A percentile compares a stretch with the other conserved stretches of the same genome.
Conservation (phyloP, 2,888 invertebrate genomes). For the Caenorhabditis sulstoni region DNA sequence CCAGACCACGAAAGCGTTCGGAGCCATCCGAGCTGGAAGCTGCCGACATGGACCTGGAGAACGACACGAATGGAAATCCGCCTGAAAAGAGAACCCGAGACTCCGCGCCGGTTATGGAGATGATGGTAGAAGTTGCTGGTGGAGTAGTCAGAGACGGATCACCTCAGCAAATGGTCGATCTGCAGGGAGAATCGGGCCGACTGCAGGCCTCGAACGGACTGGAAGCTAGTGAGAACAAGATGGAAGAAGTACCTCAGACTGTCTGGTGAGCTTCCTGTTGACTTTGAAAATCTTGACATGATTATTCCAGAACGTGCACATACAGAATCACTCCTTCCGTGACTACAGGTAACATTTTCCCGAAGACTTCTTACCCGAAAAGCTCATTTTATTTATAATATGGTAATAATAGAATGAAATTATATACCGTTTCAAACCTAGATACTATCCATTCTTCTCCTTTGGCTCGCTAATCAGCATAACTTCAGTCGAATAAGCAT, state of each 20-base stretch:
- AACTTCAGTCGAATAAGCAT: constrained; percentile 20
- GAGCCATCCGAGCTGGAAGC: neutral
- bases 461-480: constrained; percentile 3
- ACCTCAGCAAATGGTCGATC: constrained; percentile 4
- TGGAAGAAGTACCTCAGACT: constrained; percentile 37
- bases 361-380: neutral
- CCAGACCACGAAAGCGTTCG: neutral
- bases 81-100: constrained; percentile 30
- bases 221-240: constrained; percentile 36
- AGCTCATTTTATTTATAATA: constrained; percentile 20
- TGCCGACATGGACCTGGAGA: neutral
- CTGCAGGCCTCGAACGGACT: constrained; percentile 17
- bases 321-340: too few species aligned
- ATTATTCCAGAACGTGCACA: neutral
- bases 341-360: neutral
- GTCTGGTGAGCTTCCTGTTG: constrained; percentile 12
- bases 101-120: constrained; percentile 21
- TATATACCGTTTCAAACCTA: neutral
- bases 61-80: neutral
- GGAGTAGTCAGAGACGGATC: neutral
- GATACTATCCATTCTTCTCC: too few species aligned
- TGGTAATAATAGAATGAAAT: constrained; percentile 22
- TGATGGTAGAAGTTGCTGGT: constrained; percentile 22
- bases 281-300: neutral
- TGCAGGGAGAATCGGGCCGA: constrained; percentile 1